Base-by-base conservation (phyloP, 2,797 vertebrate genomes). In the Microhierax caerulescens region DNA sequence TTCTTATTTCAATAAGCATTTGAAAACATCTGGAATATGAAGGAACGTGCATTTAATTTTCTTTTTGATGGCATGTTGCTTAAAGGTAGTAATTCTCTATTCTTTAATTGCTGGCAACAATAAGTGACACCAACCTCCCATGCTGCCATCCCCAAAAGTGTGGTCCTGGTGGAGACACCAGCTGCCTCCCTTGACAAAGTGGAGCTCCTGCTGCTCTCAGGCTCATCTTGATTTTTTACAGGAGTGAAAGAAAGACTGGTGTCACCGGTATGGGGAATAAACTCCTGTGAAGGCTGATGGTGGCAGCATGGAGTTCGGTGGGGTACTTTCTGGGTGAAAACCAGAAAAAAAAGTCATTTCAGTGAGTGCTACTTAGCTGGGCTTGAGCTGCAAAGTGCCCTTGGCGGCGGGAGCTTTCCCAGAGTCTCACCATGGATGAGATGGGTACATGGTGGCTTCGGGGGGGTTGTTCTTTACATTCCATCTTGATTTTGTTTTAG, bases 21-120 rank as follows among this genome's bases (percentile, higher is more conserved):
- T 50, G n/a, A 79, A 82, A 73, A 36, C 3, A 7, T 36, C 21
- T 65, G 32, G 30, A 72, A 28, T 79, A 57, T 21, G 37, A 59
- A 74, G 1, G 9, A 18, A 7, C 4, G 2, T 0, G 0, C 41
- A 27, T 24, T 81, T 39, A 39, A 45, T n/a, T 57, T 73, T 1
- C 1, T 81, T 69, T 84, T 61, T 50, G 50, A 39, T 27, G 9
- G 1, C 3, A 23, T 6, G 13, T 37, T 59, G 3, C 28, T 47
- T 78, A 43, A 64, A 64, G 17, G n/a, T 70, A 56, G 20, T 67
- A 53, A 59, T 73, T 78, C 25, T 61, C 4, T 19, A 1, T 72
- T 91, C 60, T 47, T 48, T 53, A 36, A 27, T 18, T 65, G 23
- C 19, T 87, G 67, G 3, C 12, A 9, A 28, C 10, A 56, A 30